phyloP scores from a whole-genome alignment of 1,140 invertebrate species.

The Cheumatopsyche charites region DNA sequence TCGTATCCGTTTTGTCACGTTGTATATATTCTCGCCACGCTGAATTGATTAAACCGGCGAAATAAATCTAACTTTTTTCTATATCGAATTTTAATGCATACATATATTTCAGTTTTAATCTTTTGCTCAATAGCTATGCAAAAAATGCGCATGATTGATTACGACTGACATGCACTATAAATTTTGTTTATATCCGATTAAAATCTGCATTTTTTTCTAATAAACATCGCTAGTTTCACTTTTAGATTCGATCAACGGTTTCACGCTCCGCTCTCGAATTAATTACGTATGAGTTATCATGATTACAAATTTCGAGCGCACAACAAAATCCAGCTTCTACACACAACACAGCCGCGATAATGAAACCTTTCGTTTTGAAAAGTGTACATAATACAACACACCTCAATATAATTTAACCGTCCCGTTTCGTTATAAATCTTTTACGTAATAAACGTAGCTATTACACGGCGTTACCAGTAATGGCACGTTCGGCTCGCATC shows the following conservation, averaged over 20 bases:
- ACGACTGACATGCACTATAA: constrained; percentile 22
- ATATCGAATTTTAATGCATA: neutral
- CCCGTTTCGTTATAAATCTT: constrained; percentile 14
- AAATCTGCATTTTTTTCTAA: neutral
- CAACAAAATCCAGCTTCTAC: too few relatives aligned
- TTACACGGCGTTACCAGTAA: constrained; percentile 16
- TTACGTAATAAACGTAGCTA: constrained; percentile 18
- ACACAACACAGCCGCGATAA: too few relatives aligned
- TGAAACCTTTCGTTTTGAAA: too few relatives aligned
- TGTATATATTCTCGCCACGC: neutral
- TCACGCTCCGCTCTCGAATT: too few relatives aligned
- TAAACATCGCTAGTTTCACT: neutral
- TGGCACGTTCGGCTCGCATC: constrained; percentile 2
- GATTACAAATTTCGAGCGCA: too few relatives aligned
- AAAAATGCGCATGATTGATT: constrained; percentile 17
- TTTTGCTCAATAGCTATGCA: neutral
- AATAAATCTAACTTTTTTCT: constrained; percentile 15
- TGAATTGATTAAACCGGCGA: neutral
- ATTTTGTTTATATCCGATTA: constrained; percentile 17
- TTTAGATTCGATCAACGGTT: neutral
- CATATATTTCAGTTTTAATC: neutral
- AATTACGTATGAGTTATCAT: too few relatives aligned
- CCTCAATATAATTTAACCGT: neutral
- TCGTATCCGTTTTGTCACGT: constrained; percentile 23
- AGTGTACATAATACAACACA: too few relatives aligned